phyloP scores from a whole-genome alignment of 1,140 invertebrate genomes.

The Trachelipus rathkii region DNA sequence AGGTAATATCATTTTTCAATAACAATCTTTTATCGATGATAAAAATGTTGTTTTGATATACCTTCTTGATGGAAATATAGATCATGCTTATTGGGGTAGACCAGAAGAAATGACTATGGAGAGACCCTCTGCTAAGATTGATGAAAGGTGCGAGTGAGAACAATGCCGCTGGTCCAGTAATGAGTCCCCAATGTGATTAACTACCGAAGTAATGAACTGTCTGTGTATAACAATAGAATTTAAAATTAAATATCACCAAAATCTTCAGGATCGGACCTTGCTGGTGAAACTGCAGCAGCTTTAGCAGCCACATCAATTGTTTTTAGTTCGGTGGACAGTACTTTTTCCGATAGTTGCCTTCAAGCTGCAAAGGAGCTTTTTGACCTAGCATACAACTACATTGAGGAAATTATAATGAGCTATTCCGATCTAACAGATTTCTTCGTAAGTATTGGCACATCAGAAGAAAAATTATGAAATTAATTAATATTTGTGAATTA shows the following conservation, averaged over 20 bases:
- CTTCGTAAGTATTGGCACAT: too few species aligned
- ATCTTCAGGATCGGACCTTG: constrained; percentile 19
- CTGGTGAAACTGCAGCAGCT: constrained; percentile 22
- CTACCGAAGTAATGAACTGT: background rate
- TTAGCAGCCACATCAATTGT: constrained; percentile 14
- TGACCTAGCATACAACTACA: constrained; percentile 50
- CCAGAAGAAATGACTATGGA: constrained; percentile 60
- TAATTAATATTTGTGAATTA: too few species aligned
- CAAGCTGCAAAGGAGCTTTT: constrained; percentile 51
- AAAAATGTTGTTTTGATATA: too few species aligned
- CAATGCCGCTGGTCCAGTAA: too few species aligned
- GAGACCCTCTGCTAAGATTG: constrained; percentile 59
- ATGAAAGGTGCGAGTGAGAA: too few species aligned
- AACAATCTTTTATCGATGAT: too few species aligned
- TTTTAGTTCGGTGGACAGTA: constrained; percentile 42
- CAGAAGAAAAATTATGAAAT: too few species aligned
- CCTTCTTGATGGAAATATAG: constrained; percentile 26
- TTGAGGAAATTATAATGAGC: constrained; percentile 50
- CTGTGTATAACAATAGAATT: background rate
- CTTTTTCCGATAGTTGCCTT: constrained; percentile 47
- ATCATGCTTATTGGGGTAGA: constrained; percentile 56
- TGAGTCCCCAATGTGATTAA: too few species aligned
- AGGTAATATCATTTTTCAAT: too few species aligned
- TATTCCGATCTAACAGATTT: constrained; percentile 48
- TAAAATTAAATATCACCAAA: background rate